These are phyloP conservation scores for Iselma pallidipennis DNA, from an alignment of 2,888 invertebrate species.

Conservation along the genomic window DNA sequence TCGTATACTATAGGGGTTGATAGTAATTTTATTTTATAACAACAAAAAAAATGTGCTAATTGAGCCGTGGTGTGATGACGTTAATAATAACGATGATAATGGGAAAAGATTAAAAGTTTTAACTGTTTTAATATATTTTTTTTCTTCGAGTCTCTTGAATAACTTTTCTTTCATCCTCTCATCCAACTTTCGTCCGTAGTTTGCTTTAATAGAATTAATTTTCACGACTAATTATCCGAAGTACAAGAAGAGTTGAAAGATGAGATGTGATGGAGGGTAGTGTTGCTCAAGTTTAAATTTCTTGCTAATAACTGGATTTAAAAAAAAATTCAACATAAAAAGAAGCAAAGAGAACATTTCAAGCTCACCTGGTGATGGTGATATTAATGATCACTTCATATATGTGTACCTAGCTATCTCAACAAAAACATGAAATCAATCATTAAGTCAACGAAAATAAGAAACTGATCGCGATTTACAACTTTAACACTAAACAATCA, in stretches of 20 bases:
- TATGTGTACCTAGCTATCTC: background rate
- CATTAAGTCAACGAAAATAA: constrained; percentile 3
- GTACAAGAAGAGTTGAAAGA: too few species aligned
- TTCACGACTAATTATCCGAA: background rate
- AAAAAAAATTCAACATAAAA: too few species aligned
- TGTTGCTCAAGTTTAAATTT: background rate
- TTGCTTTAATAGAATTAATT: background rate
- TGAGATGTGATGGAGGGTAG: background rate
- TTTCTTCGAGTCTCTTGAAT: background rate
- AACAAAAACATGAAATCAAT: too few species aligned
- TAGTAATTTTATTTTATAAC: too few species aligned
- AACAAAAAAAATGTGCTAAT: too few species aligned
- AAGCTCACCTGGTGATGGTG: background rate
- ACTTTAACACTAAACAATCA: background rate
- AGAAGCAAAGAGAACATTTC: background rate
- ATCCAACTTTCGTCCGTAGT: background rate
- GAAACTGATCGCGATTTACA: constrained; percentile 13
- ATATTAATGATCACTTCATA: constrained; percentile 2
- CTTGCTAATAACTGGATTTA: too few species aligned
- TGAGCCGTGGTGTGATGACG: too few species aligned
- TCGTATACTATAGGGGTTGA: too few species aligned
- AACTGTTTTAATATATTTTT: background rate
- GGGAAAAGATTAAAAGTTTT: too few species aligned
- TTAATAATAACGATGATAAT: too few species aligned
- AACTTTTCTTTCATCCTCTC: background rate